Conservation (phyloP, 2,797 vertebrate genomes). For the Phoebastria nigripes region DNA sequence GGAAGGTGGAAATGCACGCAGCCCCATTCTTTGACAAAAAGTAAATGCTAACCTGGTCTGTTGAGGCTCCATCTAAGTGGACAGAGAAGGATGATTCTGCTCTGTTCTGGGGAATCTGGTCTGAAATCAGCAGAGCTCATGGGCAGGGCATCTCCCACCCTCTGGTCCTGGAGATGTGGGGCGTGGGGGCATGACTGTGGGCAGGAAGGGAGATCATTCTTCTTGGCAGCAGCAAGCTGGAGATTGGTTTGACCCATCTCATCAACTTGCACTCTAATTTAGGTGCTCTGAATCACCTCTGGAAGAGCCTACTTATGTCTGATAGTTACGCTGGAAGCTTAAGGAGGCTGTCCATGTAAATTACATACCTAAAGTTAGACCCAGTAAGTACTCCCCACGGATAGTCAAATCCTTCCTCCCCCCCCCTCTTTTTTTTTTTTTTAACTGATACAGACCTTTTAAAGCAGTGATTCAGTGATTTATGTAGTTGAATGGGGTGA, state of each 20-base stretch:
- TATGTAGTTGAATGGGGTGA: background rate
- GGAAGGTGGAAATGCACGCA: background rate
- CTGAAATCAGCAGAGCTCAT: background rate
- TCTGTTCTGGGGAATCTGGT: background rate
- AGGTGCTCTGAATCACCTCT: background rate
- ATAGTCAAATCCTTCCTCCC: background rate
- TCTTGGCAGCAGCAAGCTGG: background rate
- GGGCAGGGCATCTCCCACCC: background rate
- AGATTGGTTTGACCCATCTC: background rate
- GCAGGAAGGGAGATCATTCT: background rate
- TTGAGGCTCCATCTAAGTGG: background rate
- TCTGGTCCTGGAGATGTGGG: background rate
- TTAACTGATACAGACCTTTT: background rate
- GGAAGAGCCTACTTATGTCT: background rate
- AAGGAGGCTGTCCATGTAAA: background rate
- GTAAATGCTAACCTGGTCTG: background rate
- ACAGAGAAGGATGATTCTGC: background rate
- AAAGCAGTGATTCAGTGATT: background rate
- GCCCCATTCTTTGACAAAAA: background rate
- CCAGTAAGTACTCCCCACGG: background rate
- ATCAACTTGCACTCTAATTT: background rate
- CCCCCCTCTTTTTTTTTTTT: background rate
- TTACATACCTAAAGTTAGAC: background rate
- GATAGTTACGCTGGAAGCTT: background rate
- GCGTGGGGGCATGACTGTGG: background rate